A percentile compares a stretch with the other conserved stretches of the same genome.
Conservation (phyloP, 2,888 invertebrate species). For the Dioctria linearis region DNA sequence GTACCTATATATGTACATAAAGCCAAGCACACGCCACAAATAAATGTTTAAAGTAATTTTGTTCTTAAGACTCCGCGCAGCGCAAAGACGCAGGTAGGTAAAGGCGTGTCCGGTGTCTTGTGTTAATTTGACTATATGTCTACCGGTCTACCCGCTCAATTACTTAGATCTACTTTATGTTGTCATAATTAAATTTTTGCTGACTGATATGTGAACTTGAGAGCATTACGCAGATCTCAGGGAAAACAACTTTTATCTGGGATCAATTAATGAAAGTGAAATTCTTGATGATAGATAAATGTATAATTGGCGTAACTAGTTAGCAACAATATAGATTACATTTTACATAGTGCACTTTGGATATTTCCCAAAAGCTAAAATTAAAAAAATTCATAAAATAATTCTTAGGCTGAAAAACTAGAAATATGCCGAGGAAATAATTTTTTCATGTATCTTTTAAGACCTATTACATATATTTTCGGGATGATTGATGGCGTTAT, state of each 20-base stretch:
- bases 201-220: slow-evolving; percentile 24
- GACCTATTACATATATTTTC: no score
- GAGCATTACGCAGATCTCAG: slow-evolving; percentile 17
- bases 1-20: slow-evolving; percentile 23
- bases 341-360: no score
- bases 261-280: slow-evolving; percentile 42
- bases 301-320: no score
- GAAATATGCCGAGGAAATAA: no score
- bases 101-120: slow-evolving; percentile 34
- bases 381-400: no score
- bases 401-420: no score
- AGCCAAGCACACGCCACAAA: slow-evolving; percentile 14
- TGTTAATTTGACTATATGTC: slow-evolving; percentile 21
- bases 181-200: slow-evolving; percentile 30
- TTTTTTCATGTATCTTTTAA: no score
- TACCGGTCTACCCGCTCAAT: slow-evolving; percentile 32
- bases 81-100: background rate
- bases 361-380: no score
- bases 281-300: slow-evolving; percentile 8
- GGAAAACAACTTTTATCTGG: slow-evolving; percentile 27
- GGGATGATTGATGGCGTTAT: no score
- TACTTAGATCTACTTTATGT: slow-evolving; percentile 29
- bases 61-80: slow-evolving; percentile 28
- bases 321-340: no score
- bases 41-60: slow-evolving; percentile 30